Base-by-base conservation (phyloP, 2,888 invertebrate genomes). In the Melanostoma scalare region DNA sequence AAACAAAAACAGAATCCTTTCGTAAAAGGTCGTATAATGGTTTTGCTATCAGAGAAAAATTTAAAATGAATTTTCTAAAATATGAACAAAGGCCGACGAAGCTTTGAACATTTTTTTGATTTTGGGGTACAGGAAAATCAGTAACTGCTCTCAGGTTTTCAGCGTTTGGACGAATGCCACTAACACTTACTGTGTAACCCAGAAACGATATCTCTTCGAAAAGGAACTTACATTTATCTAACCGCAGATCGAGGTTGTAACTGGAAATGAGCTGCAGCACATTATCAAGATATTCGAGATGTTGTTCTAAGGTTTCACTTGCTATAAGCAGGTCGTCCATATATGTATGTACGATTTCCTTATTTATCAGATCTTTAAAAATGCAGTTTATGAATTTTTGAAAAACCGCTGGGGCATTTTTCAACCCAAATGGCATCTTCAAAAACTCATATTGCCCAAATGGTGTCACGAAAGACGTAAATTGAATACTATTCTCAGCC, bases 211-310 rank as follows among this genome's bases (percentile, higher is more conserved):
- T 79, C 67, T 85, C 77, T 46, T 82, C 48, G 6, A 55, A 48
- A 5, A 52, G 44, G 63, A 87, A 82, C 52, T 79, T 63, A 48
- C 86, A 85, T 72, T 87, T 87, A 10, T 77, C 50, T 35, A 56
- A 3, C 6, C 33, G 42, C 2, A 71, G n/a, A 33, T 77, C 48
- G 5, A 58, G 42, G 6, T 31, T 31, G 20, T 63, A 33, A 50
- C 44, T n/a, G 5, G 50, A 36, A 30, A 42, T 33, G 6, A 40
- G 10, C 44, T 52, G n/a, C 5, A 79, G 58, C 9, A 79, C 60
- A 30, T 20, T 6, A 8, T 46, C 31, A 6, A 68, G 4, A 20
- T 55, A 46, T 4, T 42, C 38, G 4, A 67, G 44, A 50, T 73
- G 73, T 3, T 63, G n/a, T 31, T 72, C 40, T 4, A 67, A 20